A percentile compares a stretch with the other conserved stretches of the same genome.
These are phyloP conservation scores for Furcula furcula DNA, from an alignment of 2,888 invertebrate species.

Conservation along the genomic window DNA sequence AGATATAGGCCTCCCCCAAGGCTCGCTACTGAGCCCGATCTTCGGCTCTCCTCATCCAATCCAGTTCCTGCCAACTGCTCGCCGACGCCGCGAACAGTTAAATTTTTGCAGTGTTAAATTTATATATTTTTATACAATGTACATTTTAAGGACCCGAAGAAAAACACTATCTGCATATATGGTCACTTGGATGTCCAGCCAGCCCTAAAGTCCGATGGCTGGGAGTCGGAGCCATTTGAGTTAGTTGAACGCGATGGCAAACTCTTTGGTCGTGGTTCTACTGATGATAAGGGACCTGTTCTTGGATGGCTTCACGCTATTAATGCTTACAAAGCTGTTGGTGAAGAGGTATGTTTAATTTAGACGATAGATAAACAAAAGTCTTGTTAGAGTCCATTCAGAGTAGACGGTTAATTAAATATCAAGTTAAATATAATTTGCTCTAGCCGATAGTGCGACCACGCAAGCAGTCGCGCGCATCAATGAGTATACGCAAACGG, in stretches of 20 bases:
- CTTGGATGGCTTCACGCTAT: constrained; percentile 97
- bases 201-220: constrained; percentile 95
- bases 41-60: no score
- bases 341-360: constrained; percentile 76
- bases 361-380: no score
- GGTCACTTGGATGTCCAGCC: constrained; percentile 99
- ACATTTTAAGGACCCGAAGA: constrained; percentile 84
- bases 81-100: no score
- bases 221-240: constrained; percentile 97
- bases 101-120: no score
- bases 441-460: no score
- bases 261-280: constrained; percentile 94
- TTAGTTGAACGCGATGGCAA: constrained; percentile 94
- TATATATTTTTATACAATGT: not conserved
- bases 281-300: constrained; percentile 97
- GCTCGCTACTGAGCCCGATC: no score
- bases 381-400: not conserved
- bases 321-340: constrained; percentile 90
- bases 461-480: no score
- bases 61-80: no score
- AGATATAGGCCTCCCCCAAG: no score
- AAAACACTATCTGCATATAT: constrained; percentile 97
- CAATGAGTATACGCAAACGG: no score
- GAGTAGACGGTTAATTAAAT: no score
- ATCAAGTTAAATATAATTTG: no score